Evolutionary conservation across 1,140 invertebrate genomes (phyloP).

Genomic region (Mycetomoellerius zeteki): DNA sequence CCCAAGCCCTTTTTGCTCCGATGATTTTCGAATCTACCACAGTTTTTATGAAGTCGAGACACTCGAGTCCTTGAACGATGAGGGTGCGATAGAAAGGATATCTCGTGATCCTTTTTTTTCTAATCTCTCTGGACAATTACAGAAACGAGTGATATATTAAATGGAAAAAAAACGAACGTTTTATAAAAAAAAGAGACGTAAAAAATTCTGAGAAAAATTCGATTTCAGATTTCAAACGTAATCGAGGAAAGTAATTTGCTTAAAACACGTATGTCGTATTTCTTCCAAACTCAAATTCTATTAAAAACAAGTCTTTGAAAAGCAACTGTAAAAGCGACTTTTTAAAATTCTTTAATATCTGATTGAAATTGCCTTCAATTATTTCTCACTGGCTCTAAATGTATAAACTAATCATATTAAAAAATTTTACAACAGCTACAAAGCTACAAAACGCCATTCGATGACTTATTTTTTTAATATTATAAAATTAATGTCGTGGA

Average conservation of each 20-base stretch:
- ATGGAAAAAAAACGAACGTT: background rate
- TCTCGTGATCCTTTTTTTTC: background rate
- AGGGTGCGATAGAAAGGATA: background rate
- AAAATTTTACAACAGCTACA: too few species aligned
- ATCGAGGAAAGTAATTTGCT: background rate
- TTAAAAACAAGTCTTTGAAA: too few species aligned
- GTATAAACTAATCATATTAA: too few species aligned
- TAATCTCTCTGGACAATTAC: background rate
- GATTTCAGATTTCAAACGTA: background rate
- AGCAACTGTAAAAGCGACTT: too few species aligned
- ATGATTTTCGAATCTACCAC: constrained; percentile 3
- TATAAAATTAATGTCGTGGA: background rate
- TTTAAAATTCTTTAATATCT: too few species aligned
- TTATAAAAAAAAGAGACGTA: background rate
- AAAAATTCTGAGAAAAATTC: background rate
- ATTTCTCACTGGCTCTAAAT: too few species aligned
- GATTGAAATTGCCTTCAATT: too few species aligned
- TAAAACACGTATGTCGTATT: too few species aligned
- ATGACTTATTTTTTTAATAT: background rate
- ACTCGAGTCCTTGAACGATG: background rate
- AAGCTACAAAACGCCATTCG: background rate
- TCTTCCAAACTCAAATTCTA: too few species aligned
- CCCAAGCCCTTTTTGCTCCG: background rate
- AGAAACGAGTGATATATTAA: background rate
- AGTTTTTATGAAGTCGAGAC: constrained; percentile 20